Evolutionary conservation across 92 coral and sea anemone species (phyloP).

Genomic region (Anthopleura xanthogrammica): DNA sequence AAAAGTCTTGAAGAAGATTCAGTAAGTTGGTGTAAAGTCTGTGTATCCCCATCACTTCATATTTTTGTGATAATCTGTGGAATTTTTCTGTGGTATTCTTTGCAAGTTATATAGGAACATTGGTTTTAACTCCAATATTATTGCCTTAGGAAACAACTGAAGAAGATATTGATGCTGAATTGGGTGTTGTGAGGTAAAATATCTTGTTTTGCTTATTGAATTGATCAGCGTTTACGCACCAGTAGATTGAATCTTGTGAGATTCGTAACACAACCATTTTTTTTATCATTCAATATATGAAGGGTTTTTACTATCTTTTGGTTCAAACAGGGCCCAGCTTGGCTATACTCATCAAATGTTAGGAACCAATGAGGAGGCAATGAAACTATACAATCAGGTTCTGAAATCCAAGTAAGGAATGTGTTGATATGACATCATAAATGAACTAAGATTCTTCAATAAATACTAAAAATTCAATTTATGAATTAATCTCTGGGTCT

Average conservation of each 20-base stretch:
- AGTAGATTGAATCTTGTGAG: not conserved
- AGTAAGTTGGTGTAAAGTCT: slow-evolving; percentile 49
- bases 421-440: not conserved
- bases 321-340: slow-evolving; percentile 67
- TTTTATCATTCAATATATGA: not conserved
- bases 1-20: slow-evolving; percentile 92
- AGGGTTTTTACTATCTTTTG: not conserved
- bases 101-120: not conserved
- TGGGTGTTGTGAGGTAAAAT: slow-evolving; percentile 83
- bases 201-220: no score
- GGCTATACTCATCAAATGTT: slow-evolving; percentile 83
- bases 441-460: no score
- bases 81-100: no score
- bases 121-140: not conserved
- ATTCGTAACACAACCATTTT: not conserved
- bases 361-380: slow-evolving; percentile 87
- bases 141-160: slow-evolving; percentile 76
- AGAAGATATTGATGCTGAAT: slow-evolving; percentile 90
- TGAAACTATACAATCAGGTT: slow-evolving; percentile 94
- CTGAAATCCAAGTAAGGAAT: slow-evolving; percentile 78
- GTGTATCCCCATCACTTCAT: no score
- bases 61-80: no score
- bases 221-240: no score
- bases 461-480: no score
- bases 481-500: no score